Conservation (phyloP, 2,888 invertebrate genomes). For the Aspidiotus destructor region DNA sequence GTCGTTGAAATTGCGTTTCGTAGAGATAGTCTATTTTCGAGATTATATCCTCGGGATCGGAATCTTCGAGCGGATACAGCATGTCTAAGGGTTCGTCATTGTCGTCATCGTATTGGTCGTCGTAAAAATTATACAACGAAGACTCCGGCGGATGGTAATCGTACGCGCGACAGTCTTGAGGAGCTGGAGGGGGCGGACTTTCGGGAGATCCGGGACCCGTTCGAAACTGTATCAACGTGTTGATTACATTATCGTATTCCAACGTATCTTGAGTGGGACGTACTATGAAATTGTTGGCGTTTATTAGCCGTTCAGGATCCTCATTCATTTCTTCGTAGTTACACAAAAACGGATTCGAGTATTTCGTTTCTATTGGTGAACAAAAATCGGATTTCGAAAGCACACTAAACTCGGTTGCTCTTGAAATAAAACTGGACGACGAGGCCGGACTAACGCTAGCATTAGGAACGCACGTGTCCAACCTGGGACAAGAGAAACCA, state of each 20-base stretch:
- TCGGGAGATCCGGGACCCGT: conserved; percentile 48
- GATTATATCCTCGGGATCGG: conserved; percentile 23
- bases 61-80: conserved; percentile 5
- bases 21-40: conserved; percentile 24
- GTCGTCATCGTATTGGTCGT: not conserved
- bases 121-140: not conserved
- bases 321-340: not conserved
- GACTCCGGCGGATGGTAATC: not conserved
- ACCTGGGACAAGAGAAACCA: conserved; percentile 19
- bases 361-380: conserved; percentile 5
- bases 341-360: conserved; percentile 20
- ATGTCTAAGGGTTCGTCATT: not conserved
- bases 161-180: conserved; percentile 47
- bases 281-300: conserved; percentile 16
- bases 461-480: conserved; percentile 1
- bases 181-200: conserved; percentile 70
- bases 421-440: conserved; percentile 12
- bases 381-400: conserved; percentile 12
- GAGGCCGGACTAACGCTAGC: not conserved
- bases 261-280: conserved; percentile 8
- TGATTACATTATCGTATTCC: conserved; percentile 25
- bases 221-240: conserved; percentile 20
- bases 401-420: conserved; percentile 3
- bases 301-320: conserved; percentile 14
- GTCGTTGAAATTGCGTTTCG: conserved; percentile 13